Percentiles rank a stretch among this genome's conserved stretches.
phyloP scores from a whole-genome alignment of 2,113 vertebrate species.

The Agapornis roseicollis region DNA sequence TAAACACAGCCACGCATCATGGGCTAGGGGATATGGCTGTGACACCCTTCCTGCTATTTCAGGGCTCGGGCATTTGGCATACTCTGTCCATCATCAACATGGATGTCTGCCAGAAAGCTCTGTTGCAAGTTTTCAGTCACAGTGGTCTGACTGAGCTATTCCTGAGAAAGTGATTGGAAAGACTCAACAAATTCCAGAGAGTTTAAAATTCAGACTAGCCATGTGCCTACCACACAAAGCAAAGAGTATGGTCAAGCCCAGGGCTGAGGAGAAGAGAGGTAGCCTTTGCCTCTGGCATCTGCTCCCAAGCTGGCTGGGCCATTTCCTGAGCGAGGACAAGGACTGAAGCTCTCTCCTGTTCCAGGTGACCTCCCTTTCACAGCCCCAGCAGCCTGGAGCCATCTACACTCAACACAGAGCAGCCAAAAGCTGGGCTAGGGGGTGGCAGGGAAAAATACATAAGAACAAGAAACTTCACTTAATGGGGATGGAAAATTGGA shows the following conservation, averaged over 20 bases:
- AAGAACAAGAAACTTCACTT: not conserved
- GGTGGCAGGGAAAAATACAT: not conserved
- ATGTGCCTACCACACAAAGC: fast-evolving
- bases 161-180: not conserved
- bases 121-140: not conserved
- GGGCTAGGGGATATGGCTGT: not conserved
- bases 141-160: not conserved
- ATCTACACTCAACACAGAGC: not conserved
- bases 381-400: not conserved
- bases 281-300: not conserved
- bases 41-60: not conserved
- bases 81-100: not conserved
- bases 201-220: not conserved
- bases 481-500: not conserved
- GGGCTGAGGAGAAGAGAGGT: not conserved
- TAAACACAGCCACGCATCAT: not conserved
- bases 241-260: not conserved
- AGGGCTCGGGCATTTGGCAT: not conserved
- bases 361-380: not conserved
- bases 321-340: not conserved
- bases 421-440: not conserved
- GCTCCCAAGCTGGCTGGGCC: not conserved
- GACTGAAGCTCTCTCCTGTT: not conserved
- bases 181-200: not conserved
- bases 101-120: not conserved